Evolutionary conservation across 2,797 vertebrate species (phyloP).

Genomic region (Cossypha heuglini): DNA sequence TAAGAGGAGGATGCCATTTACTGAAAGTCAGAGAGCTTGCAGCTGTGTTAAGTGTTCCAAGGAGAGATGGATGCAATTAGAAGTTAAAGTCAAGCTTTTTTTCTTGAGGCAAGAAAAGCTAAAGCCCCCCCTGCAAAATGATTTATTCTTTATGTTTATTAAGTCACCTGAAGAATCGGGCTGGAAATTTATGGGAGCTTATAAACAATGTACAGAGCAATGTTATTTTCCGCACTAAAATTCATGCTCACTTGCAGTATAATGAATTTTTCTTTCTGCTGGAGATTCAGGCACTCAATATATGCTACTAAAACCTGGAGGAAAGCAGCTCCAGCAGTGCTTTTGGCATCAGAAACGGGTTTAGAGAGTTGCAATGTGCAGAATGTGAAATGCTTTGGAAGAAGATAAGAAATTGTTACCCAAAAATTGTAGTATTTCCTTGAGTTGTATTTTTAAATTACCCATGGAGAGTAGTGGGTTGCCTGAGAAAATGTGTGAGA

Average conservation of each 20-base stretch:
- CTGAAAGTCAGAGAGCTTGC: not conserved
- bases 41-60: not conserved
- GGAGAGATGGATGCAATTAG: conserved; percentile 7
- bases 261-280: conserved; percentile 5
- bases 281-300: not conserved
- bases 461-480: not conserved
- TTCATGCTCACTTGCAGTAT: not conserved
- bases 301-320: not conserved
- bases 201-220: not conserved
- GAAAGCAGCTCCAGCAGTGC: not conserved
- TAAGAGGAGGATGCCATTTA: not conserved
- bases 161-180: not conserved
- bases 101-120: not conserved
- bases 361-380: not conserved
- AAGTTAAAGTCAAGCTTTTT: not conserved
- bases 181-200: not conserved
- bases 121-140: rapidly evolving
- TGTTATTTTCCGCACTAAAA: not conserved
- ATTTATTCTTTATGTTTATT: not conserved
- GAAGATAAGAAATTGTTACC: not conserved
- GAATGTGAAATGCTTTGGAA: not conserved
- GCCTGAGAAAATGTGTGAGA: not conserved
- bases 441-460: not conserved
- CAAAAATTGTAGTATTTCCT: not conserved
- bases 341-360: not conserved